Evolutionary conservation across 2,797 vertebrate species (phyloP).

Genomic region (Cichlasoma orientale): DNA sequence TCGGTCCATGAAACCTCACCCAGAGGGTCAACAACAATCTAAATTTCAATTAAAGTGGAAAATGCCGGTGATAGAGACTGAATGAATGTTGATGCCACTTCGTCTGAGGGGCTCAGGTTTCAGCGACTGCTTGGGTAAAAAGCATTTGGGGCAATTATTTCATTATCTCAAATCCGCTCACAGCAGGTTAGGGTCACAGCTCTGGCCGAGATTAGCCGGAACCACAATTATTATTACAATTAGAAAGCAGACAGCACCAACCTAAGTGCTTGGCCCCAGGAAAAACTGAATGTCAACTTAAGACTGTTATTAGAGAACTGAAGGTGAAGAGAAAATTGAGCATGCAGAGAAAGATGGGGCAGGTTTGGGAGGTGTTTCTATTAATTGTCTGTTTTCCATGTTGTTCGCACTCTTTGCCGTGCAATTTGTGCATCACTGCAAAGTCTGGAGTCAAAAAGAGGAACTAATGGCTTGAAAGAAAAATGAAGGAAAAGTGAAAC

Average conservation of each 20-base stretch:
- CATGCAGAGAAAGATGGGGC: not conserved
- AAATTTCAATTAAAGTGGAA: slow-evolving; percentile 73
- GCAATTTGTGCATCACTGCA: slow-evolving; percentile 21
- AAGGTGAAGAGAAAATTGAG: slow-evolving; percentile 51
- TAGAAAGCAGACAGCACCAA: slow-evolving; percentile 64
- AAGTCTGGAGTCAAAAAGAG: slow-evolving; percentile 8
- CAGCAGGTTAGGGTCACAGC: slow-evolving; percentile 50
- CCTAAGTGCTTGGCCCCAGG: slow-evolving; percentile 54
- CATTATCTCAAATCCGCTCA: slow-evolving; percentile 69
- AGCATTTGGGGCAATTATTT: slow-evolving; percentile 74
- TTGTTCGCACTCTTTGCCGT: slow-evolving; percentile 2
- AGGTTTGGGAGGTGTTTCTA: slow-evolving; percentile 11
- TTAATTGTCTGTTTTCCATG: slow-evolving; percentile 36
- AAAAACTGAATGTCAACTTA: slow-evolving; percentile 65
- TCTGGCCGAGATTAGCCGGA: slow-evolving; percentile 61
- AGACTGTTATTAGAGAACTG: slow-evolving; percentile 58
- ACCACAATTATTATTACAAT: slow-evolving; percentile 79
- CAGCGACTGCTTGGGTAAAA: slow-evolving; percentile 24
- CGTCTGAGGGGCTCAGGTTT: slow-evolving; percentile 58
- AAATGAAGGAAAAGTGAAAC: slow-evolving; percentile 2
- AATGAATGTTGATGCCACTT: slow-evolving; percentile 63
- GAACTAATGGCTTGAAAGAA: slow-evolving; percentile 31
- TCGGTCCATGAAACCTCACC: slow-evolving; percentile 46
- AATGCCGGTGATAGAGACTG: slow-evolving; percentile 49
- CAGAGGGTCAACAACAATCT: slow-evolving; percentile 72